Conservation (phyloP, 2,113 vertebrate genomes). For the Garra rufa region DNA sequence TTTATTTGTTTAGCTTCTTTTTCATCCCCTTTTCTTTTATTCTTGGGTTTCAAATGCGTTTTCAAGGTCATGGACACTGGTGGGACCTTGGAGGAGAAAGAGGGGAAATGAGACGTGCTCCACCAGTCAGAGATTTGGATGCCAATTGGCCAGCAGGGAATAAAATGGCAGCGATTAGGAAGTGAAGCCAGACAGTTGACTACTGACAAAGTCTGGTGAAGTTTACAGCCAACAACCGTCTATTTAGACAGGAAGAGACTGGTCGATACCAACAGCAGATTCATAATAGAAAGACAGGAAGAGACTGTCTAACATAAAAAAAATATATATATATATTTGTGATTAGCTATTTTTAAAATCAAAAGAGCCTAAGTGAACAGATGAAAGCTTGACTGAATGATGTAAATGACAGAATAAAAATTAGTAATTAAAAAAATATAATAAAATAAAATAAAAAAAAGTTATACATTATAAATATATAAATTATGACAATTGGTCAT, state of each 20-base stretch:
- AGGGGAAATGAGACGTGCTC: conserved; percentile 49
- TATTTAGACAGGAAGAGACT: background rate
- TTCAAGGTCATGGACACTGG: conserved; percentile 61
- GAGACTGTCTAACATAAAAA: no score
- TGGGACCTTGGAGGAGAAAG: conserved; percentile 39
- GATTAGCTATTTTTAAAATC: no score
- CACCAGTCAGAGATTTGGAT: conserved; percentile 37
- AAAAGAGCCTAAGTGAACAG: no score
- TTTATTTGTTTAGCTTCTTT: conserved; percentile 43
- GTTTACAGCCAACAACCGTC: background rate
- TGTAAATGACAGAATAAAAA: no score
- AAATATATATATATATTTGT: no score
- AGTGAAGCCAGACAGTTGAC: background rate
- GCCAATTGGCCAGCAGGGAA: conserved; percentile 18
- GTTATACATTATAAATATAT: no score
- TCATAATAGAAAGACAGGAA: no score
- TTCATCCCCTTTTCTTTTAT: conserved; percentile 8
- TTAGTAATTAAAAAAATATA: no score
- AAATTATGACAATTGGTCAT: no score
- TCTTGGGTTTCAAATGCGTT: conserved; percentile 48
- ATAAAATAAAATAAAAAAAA: no score
- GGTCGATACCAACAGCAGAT: background rate
- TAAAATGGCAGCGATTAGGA: background rate
- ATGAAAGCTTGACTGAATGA: no score
- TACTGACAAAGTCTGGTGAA: background rate